phyloP scores from a whole-genome alignment of 2,888 invertebrate species.

The Andrena minutula region DNA sequence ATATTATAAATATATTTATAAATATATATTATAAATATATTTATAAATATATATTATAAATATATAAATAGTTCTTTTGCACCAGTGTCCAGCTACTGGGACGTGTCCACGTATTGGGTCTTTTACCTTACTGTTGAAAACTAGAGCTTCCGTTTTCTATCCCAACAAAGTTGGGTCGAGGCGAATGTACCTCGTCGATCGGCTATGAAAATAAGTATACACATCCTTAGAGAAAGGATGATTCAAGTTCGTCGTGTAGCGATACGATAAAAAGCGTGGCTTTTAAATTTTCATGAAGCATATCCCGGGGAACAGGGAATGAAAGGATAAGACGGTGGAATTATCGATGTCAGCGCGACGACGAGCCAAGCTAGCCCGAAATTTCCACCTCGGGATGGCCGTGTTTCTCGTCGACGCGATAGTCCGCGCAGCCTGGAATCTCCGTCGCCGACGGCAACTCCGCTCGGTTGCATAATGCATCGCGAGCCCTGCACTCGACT shows the following conservation, averaged over 20 bases:
- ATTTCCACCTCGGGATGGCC: constrained; percentile 21
- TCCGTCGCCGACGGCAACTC: constrained; percentile 33
- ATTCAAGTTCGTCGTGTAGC: not conserved
- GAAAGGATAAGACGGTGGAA: constrained; percentile 3
- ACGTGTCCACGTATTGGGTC: no score
- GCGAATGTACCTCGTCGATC: not conserved
- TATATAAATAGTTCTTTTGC: no score
- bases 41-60: no score
- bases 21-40: no score
- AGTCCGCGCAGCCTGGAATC: constrained; percentile 27
- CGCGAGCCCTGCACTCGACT: constrained; percentile 55
- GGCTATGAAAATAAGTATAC: not conserved
- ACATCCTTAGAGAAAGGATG: no score
- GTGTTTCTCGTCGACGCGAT: constrained; percentile 14
- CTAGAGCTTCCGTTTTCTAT: not conserved
- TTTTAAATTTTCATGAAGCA: constrained; percentile 6
- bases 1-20: no score
- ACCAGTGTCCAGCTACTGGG: no score
- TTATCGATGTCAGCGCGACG: constrained; percentile 12
- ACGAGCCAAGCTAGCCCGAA: not conserved
- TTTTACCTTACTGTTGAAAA: not conserved
- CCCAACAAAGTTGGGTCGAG: not conserved
- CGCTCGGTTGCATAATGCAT: constrained; percentile 62
- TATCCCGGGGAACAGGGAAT: not conserved
- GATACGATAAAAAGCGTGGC: not conserved